Evolutionary conservation across 2,113 vertebrate genomes (phyloP).

Genomic region (Vicugna pacos): DNA sequence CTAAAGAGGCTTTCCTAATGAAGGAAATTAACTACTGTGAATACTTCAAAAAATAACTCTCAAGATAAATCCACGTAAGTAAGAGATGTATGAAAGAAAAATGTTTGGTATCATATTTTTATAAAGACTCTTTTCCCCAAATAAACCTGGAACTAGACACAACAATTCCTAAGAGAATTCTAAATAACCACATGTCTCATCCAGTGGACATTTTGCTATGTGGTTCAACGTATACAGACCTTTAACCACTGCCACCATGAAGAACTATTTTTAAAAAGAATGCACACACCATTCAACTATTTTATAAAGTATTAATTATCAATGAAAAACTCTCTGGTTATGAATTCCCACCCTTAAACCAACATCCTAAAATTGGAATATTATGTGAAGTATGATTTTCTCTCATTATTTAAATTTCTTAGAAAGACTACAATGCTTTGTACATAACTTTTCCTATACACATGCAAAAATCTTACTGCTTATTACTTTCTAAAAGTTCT

Average conservation of each 20-base stretch:
- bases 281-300: not conserved
- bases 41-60: not conserved
- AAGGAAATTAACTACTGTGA: constrained; percentile 10
- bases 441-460: constrained; percentile 28
- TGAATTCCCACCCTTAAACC: constrained; percentile 21
- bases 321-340: constrained; percentile 27
- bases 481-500: constrained; percentile 55
- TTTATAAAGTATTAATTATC: constrained; percentile 47
- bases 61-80: not conserved
- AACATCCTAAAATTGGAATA: constrained; percentile 43
- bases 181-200: constrained; percentile 42
- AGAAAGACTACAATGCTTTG: constrained; percentile 38
- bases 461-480: constrained; percentile 42
- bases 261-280: not conserved
- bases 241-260: not conserved
- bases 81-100: constrained; percentile 38
- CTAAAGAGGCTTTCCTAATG: not conserved
- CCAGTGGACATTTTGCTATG: not conserved
- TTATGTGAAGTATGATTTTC: constrained; percentile 35
- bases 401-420: constrained; percentile 51
- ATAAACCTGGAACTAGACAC: not conserved
- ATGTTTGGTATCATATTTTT: constrained; percentile 51
- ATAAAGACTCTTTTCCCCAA: not conserved
- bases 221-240: not conserved
- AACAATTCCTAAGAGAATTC: constrained; percentile 41